Conservation (phyloP, 2,797 vertebrate genomes). For the Cyprinella venusta region DNA sequence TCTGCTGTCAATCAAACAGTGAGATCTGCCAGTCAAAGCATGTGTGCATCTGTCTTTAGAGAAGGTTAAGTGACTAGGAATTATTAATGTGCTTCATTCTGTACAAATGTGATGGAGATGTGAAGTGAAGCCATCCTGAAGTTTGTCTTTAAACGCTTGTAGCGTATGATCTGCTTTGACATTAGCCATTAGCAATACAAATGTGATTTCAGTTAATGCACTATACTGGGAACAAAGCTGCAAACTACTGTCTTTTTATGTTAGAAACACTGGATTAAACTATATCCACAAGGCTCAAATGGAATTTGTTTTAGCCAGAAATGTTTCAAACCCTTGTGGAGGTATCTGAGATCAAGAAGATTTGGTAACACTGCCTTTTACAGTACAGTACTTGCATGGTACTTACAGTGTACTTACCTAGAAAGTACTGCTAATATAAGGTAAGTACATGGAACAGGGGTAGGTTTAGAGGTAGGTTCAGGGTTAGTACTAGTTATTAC, state of each 20-base stretch:
- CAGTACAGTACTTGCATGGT: no score
- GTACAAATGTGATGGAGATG: background rate
- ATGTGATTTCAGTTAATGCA: conserved; percentile 37
- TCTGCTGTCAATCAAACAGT: conserved; percentile 46
- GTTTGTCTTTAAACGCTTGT: conserved; percentile 14
- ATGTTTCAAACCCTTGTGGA: background rate
- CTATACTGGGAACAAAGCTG: background rate
- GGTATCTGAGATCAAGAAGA: background rate
- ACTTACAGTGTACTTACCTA: no score
- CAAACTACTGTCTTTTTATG: background rate
- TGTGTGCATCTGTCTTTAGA: background rate
- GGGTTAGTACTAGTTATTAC: no score
- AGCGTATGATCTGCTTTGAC: conserved; percentile 34
- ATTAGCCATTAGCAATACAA: conserved; percentile 46
- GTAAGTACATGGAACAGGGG: no score
- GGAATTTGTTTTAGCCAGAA: conserved; percentile 8
- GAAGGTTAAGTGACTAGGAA: conserved; percentile 16
- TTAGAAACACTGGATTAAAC: conserved; percentile 3
- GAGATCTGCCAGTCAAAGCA: conserved; percentile 38
- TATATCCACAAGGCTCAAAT: background rate
- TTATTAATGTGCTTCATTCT: conserved; percentile 28
- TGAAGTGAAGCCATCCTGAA: conserved; percentile 33
- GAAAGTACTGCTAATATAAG: no score
- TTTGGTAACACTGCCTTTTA: no score
- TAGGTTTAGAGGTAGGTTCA: no score